Percentiles rank a stretch among this genome's conserved stretches.
These are phyloP conservation scores for Pterophyllum scalare DNA, from an alignment of 2,113 vertebrate genomes.

Conservation along the genomic window DNA sequence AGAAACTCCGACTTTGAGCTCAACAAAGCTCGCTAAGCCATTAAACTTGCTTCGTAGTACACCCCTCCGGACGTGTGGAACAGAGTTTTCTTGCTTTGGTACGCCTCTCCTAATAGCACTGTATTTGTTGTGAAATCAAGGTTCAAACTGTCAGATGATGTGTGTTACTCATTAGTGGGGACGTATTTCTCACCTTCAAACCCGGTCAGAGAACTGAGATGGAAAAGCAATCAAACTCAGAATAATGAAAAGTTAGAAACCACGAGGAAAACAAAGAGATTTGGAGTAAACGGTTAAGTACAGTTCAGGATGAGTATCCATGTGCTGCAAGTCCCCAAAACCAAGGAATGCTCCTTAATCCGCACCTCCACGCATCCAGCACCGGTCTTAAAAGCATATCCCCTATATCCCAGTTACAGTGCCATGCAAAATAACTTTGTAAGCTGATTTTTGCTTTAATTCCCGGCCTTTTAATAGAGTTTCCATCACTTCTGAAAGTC, in stretches of 20 bases:
- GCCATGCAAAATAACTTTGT: slow-evolving; percentile 45
- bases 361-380: slow-evolving; percentile 30
- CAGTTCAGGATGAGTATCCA: slow-evolving; percentile 37
- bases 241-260: background rate
- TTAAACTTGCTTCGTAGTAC: background rate
- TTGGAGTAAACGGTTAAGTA: background rate
- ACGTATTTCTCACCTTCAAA: background rate
- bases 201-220: background rate
- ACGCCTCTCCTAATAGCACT: background rate
- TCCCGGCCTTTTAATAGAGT: slow-evolving; percentile 36
- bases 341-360: slow-evolving; percentile 54
- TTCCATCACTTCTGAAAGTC: slow-evolving; percentile 66
- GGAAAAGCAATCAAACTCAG: background rate
- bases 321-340: slow-evolving; percentile 37
- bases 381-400: slow-evolving; percentile 33
- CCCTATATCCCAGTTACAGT: background rate
- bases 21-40: background rate
- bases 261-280: background rate
- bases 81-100: background rate
- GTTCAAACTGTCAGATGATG: background rate
- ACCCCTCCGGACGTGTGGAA: background rate
- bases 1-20: background rate
- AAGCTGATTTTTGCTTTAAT: slow-evolving; percentile 30
- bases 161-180: background rate
- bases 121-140: slow-evolving; percentile 27